A percentile compares a stretch with the other conserved stretches of the same genome.
Evolutionary conservation across 2,888 invertebrate species (phyloP).

Genomic region (Phortica okadai): DNA sequence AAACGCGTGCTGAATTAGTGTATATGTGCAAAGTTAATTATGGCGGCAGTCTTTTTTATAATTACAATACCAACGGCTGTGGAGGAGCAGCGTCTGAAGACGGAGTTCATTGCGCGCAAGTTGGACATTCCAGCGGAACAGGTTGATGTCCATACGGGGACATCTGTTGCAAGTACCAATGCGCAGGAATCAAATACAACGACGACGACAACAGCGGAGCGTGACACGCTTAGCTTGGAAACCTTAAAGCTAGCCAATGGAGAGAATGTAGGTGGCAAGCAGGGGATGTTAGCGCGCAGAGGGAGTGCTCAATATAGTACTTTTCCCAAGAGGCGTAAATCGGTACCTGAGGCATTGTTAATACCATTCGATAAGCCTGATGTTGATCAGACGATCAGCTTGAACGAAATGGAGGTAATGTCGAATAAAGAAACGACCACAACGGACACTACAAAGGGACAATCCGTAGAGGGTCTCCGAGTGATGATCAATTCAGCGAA

Average conservation of each 20-base stretch:
- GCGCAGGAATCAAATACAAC: conserved; percentile 9
- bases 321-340: conserved; percentile 48
- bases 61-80: conserved; percentile 79
- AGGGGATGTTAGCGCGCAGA: conserved; percentile 28
- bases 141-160: conserved; percentile 37
- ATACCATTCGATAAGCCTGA: conserved; percentile 24
- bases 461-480: conserved; percentile 52
- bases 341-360: conserved; percentile 31
- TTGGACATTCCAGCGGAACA: conserved; percentile 42
- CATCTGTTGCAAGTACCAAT: background rate
- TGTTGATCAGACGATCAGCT: conserved; percentile 15
- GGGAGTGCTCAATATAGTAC: conserved; percentile 42
- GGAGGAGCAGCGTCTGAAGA: conserved; percentile 75
- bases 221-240: conserved; percentile 29
- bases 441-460: conserved; percentile 43
- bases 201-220: conserved; percentile 32
- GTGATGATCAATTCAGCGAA: conserved; percentile 51
- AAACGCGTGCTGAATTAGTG: background rate
- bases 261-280: background rate
- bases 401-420: background rate
- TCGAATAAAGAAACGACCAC: background rate
- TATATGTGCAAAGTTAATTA: background rate
- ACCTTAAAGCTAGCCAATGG: conserved; percentile 34
- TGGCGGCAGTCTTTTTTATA: conserved; percentile 78
- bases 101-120: conserved; percentile 43